Evolutionary conservation across 1,140 invertebrate genomes (phyloP).

Genomic region (Drosophila auraria): DNA sequence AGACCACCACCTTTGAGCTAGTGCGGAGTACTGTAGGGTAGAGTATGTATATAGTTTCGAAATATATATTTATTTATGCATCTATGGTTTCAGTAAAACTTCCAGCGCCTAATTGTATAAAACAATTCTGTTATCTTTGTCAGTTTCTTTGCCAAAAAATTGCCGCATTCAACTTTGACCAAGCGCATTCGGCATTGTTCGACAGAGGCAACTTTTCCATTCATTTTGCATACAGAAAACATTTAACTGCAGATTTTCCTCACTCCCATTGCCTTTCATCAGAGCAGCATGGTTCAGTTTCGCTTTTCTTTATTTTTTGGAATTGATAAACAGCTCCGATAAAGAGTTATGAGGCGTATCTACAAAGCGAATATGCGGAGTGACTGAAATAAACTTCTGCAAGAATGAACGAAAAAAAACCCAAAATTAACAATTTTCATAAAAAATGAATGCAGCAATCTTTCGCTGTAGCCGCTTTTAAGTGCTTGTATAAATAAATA

Average conservation of each 20-base stretch:
- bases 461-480: conserved; percentile 36
- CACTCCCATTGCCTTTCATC: conserved; percentile 29
- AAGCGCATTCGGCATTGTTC: conserved; percentile 20
- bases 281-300: conserved; percentile 9
- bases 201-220: conserved; percentile 29
- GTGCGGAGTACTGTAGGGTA: too few relatives aligned
- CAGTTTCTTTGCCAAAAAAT: conserved; percentile 24
- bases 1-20: too few relatives aligned
- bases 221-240: conserved; percentile 52
- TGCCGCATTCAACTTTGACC: conserved; percentile 42
- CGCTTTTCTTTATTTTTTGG: conserved; percentile 18
- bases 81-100: background rate
- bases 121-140: background rate
- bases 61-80: background rate
- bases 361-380: conserved; percentile 38
- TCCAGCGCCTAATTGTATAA: background rate
- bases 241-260: conserved; percentile 38
- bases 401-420: conserved; percentile 34
- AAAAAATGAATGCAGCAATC: conserved; percentile 58
- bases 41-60: too few relatives aligned
- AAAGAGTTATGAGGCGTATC: conserved; percentile 61
- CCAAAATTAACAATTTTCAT: conserved; percentile 35
- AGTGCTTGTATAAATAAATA: conserved; percentile 71
- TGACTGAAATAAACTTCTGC: conserved; percentile 51
- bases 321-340: conserved; percentile 66